Percentiles rank a stretch among this genome's conserved stretches.
phyloP scores from a whole-genome alignment of 2,888 invertebrate genomes.

The Alitta virens region DNA sequence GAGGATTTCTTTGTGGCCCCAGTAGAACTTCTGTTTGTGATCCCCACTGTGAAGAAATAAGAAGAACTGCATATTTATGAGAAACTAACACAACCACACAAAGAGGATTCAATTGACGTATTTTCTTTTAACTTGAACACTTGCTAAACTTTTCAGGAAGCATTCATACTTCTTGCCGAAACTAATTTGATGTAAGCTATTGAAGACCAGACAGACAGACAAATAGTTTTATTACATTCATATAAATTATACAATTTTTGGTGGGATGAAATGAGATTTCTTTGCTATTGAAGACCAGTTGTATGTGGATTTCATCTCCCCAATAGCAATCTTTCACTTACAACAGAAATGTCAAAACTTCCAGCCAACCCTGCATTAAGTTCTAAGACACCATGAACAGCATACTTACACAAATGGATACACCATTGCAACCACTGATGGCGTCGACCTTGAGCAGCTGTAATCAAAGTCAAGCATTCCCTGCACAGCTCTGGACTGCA shows the following conservation, averaged over 20 bases:
- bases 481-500: conserved; percentile 96
- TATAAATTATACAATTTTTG: background rate
- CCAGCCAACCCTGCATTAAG: too few relatives aligned
- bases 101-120: too few relatives aligned
- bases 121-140: too few relatives aligned
- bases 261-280: background rate
- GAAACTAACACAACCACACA: too few relatives aligned
- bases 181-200: too few relatives aligned
- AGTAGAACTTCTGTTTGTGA: conserved; percentile 99
- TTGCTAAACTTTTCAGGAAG: too few relatives aligned
- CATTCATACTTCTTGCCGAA: too few relatives aligned
- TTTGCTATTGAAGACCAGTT: background rate
- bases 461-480: conserved; percentile 96
- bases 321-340: background rate
- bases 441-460: conserved; percentile 82
- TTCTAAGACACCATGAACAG: too few relatives aligned
- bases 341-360: too few relatives aligned
- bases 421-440: conserved; percentile 87
- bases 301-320: background rate
- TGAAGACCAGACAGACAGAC: too few relatives aligned
- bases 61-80: too few relatives aligned
- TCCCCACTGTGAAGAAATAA: conserved; percentile 76
- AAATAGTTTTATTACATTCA: too few relatives aligned
- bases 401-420: conserved; percentile 83
- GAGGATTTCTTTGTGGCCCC: conserved; percentile 96